Evolutionary conservation across 92 coral and sea anemone species (phyloP), one percentile per base, ranked within the genome.

Genomic region (Palythoa grandis): DNA sequence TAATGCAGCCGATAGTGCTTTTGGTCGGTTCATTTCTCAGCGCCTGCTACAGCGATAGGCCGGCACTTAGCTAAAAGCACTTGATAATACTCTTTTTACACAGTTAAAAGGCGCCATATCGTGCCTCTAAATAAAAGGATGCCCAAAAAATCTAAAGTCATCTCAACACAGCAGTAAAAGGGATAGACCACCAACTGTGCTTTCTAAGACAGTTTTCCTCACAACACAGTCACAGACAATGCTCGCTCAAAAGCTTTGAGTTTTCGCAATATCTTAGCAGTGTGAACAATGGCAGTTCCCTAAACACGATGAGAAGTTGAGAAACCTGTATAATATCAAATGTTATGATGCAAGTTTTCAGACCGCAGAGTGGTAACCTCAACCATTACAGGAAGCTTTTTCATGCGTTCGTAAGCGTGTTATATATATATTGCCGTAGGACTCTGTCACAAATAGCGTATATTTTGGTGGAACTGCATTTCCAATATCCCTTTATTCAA

Each of bases 141-240:
- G 14, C 74, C 74, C 61, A 52, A 65, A 66, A 52, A 3, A 48
- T 43, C 37, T 65, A 66, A 48, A 80, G 60, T 66, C 85, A 13
- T 43, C 19, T 23, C 16, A 6, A 78, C 37, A 65, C 56, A 20
- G 72, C 83, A 68, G 69, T 60, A 37, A 78, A n/a, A 78, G 52
- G 52, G 43, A 78, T 8, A 39, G 56, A n/a, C 85, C 73, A 66
- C 74, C 85, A 14, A 16, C 85, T 80, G 85, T 7, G 85, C 20
- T 80, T 76, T 9, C 19, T 15, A 66, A 54, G 39, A 43, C 74
- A 66, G 24, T 52, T 66, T 43, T 80, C 47, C 3, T 17, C 82
- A 15, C n/a, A 50, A 63, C 74, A 43, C 74, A 63, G 61, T 80
- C 40, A 54, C 66, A 54, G 22, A 73, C n/a, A 60, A 63, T 35